These are phyloP conservation scores for Gymnoscelis rufifasciata DNA, from an alignment of 2,888 invertebrate genomes.

Conservation along the genomic window DNA sequence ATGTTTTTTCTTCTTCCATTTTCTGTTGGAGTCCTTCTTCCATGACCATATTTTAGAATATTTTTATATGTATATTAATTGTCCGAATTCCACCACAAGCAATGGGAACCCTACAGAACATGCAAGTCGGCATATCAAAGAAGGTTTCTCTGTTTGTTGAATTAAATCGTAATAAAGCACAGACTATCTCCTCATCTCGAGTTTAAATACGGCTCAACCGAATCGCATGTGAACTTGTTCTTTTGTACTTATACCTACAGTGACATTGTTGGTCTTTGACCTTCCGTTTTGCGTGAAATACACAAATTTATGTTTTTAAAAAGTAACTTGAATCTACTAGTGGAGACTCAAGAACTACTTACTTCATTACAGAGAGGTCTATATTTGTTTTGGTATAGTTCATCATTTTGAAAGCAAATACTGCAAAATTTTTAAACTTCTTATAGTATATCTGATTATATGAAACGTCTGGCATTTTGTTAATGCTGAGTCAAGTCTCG, in stretches of 20 bases:
- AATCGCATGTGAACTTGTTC: conserved; percentile 51
- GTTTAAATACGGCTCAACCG: conserved; percentile 51
- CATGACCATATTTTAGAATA: too few species aligned
- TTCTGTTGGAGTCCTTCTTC: too few species aligned
- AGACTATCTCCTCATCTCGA: conserved; percentile 50
- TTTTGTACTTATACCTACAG: conserved; percentile 38
- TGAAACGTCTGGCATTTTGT: too few species aligned
- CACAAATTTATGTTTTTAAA: background rate
- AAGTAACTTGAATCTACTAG: too few species aligned
- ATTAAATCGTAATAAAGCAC: conserved; percentile 75
- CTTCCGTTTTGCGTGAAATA: conserved; percentile 21
- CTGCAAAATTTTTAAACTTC: too few species aligned
- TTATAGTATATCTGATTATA: too few species aligned
- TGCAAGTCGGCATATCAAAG: conserved; percentile 69
- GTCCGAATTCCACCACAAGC: conserved; percentile 6
- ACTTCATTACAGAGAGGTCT: too few species aligned
- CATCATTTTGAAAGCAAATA: too few species aligned
- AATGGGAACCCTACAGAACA: conserved; percentile 39
- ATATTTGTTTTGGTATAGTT: too few species aligned
- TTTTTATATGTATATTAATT: background rate
- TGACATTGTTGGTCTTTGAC: conserved; percentile 14
- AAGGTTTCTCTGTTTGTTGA: conserved; percentile 56
- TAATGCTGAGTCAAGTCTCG: too few species aligned
- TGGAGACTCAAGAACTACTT: too few species aligned
- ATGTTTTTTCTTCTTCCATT: too few species aligned